Base-by-base conservation (phyloP, 2,888 invertebrate species). In the Ethmia dodecea region DNA sequence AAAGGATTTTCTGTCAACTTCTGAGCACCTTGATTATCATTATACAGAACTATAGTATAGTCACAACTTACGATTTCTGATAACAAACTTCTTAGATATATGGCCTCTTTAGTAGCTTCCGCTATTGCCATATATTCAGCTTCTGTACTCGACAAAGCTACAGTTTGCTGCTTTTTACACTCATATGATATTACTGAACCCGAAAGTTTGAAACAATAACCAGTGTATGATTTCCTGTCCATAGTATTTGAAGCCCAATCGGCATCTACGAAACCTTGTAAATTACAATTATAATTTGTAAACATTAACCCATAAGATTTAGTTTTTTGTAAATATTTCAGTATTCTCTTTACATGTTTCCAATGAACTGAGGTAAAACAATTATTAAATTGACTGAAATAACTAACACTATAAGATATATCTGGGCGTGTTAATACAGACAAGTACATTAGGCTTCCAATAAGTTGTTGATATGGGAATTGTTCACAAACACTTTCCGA, bases 171-270 rank as follows among this genome's bases (percentile, higher is more conserved):
- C 27, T 42, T 41, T 15, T 27, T 33, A 4, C 18, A 9, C 13
- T 42, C 36, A 33, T 37, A 45, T 6, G 33, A 33, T 2, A 41
- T 28, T 9, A 24, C 31, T 5, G 28, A 14, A 5, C 31, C 34
- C 1, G 18, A 28, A 9, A 27, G 12, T 12, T 6, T 12, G n/a
- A 35, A 35, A 16, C 29, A 32, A 20, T 28, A 36, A 2, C 38
- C 43, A 5, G 41, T 41, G 20, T 38, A 44, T 3, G 41, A 44
- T 24, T 18, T 38, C 9, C 43, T 37, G 27, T 44, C 38, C 8
- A 36, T 13, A 12, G 11, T 3, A 12, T 28, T 30, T 16, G 15
- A 28, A 12, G 27, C 42, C 38, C 41, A 44, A 31, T 40, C 43
- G 15, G 37, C 43, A 40, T 35, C 40, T 8, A 24, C 37, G 33